Evolutionary conservation across 2,888 invertebrate genomes (phyloP), one percentile per base, ranked within the genome.

Genomic region (Noctuana brunneofusca): DNA sequence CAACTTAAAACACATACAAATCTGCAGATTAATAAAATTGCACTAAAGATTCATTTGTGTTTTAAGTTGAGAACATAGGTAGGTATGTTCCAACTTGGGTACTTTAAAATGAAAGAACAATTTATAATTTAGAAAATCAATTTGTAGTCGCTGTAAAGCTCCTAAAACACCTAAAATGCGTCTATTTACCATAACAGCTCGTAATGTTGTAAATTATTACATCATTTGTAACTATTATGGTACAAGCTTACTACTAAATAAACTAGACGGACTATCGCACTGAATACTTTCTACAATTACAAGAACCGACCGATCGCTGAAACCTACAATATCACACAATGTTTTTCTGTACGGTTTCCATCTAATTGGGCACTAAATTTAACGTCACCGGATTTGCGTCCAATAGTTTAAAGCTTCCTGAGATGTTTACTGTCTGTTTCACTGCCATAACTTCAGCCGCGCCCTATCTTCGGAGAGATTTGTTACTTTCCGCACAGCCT

Each of bases 381-480:
- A 32, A 54, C 38, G 62, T 62, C 62, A 30, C 55, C 62, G 62
- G 62, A 62, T 55, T 62, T 55, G 62, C 62, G 55, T 62, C 41
- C 35, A 62, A 49, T 55, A 55, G 62, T 62, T 62, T 49, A 55
- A 55, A 30, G 55, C 49, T 62, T 62, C 62, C 62, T 30, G 30
- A 62, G 62, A 62, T 62, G 62, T 60, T 67, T 65, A 75, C 75
- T 73, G 73, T 72, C 55, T 55, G 55, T 75, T 75, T 65, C 70
- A 69, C 71, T 62, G 65, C 55, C 62, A 62, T 65, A 66, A 67
- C 69, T 70, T 65, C 64, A 68, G 65, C 64, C 65, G 63, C 54
- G 58, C 58, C 69, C 71, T 74, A 78, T 75, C 75, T 76, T 58
- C 54, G 65, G 78, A 79, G 80, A 81, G 80, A 78, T 73, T 66